phyloP scores from a whole-genome alignment of 2,888 invertebrate species.

The Platerodrilus igneus region DNA sequence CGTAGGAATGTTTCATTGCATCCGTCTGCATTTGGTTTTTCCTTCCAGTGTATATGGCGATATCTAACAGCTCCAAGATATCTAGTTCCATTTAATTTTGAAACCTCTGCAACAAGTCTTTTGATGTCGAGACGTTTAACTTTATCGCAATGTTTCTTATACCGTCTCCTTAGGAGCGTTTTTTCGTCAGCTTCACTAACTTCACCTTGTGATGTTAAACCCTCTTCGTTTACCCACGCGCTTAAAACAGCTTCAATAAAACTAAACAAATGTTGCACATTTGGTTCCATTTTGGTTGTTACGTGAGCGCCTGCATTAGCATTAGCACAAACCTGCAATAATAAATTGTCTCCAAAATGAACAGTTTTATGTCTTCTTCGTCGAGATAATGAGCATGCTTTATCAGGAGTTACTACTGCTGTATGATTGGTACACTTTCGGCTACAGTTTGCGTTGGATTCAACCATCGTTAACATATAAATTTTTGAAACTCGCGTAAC shows the following conservation, averaged over 20 bases:
- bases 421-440: conserved; percentile 41
- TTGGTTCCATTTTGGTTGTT: conserved; percentile 61
- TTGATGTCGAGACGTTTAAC: conserved; percentile 65
- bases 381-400: conserved; percentile 53
- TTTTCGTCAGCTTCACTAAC: conserved; percentile 71
- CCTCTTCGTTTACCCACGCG: conserved; percentile 72
- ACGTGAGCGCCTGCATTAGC: conserved; percentile 54
- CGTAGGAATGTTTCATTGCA: conserved; percentile 85
- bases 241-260: conserved; percentile 76
- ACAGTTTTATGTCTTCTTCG: conserved; percentile 73
- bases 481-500: conserved; percentile 16
- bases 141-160: conserved; percentile 60
- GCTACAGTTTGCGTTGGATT: conserved; percentile 43
- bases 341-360: conserved; percentile 71
- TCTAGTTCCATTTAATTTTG: conserved; percentile 62
- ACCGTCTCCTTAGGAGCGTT: conserved; percentile 54
- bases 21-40: conserved; percentile 78
- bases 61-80: conserved; percentile 66
- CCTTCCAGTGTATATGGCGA: conserved; percentile 80
- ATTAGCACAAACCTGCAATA: conserved; percentile 71
- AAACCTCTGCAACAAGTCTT: conserved; percentile 65
- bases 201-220: conserved; percentile 67
- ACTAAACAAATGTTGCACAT: conserved; percentile 76
- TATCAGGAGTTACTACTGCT: conserved; percentile 45
- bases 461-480: conserved; percentile 41